Percentiles rank a stretch among this genome's conserved stretches.
These are phyloP conservation scores for Drosophila insularis DNA, from an alignment of 1,140 invertebrate species.

Conservation along the genomic window DNA sequence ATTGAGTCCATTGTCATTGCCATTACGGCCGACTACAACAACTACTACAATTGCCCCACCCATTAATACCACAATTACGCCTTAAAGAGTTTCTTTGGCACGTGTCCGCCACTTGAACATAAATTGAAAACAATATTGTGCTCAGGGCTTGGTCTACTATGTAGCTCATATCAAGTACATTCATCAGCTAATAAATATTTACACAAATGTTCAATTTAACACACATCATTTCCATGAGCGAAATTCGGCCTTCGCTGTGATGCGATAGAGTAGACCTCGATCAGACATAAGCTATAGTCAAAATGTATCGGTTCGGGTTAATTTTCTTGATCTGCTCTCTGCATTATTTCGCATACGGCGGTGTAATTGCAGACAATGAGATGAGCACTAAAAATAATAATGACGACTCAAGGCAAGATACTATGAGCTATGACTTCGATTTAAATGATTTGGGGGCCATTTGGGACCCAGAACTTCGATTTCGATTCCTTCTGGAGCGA, in stretches of 20 bases:
- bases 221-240: background rate
- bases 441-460: background rate
- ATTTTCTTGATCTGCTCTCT: background rate
- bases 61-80: background rate
- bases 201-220: background rate
- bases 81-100: conserved; percentile 13
- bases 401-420: background rate
- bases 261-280: background rate
- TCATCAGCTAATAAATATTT: background rate
- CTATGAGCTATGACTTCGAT: background rate
- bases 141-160: background rate
- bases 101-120: background rate
- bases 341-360: background rate
- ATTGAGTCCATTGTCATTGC: background rate
- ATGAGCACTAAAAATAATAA: background rate
- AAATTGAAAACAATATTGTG: background rate
- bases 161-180: background rate
- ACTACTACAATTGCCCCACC: conserved; percentile 13
- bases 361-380: conserved; percentile 14
- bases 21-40: background rate
- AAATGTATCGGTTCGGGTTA: background rate
- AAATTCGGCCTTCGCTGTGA: conserved; percentile 21
- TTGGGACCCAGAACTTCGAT: conserved; percentile 14
- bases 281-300: conserved; percentile 4
- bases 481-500: conserved; percentile 12